Base-by-base conservation (phyloP, 1,140 invertebrate species). In the Aphaenogaster rudis region DNA sequence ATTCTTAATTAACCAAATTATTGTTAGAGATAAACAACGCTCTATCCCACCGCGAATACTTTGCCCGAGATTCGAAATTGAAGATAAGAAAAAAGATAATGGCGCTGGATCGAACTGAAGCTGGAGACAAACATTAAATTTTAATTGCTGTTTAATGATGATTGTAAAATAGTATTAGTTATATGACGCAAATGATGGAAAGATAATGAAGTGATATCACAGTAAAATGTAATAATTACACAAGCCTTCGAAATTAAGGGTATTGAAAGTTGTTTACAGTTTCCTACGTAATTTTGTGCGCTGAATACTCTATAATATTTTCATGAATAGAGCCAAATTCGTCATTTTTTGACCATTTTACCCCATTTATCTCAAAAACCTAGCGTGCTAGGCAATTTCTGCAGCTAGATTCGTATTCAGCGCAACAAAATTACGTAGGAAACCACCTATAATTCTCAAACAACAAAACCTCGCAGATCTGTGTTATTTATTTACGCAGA, bases 1-100 rank as follows among this genome's bases (percentile, higher is more conserved):
- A 57, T 69, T 69, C 21, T 9, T 71, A 15, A 57, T n/a, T 36
- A 21, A 64, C 21, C 42, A 36, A 50, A 21, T 77, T 57, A 67
- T 57, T 36, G 39, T 79, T 17, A 39, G n/a, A 39, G 7, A 67
- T 52, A 67, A 80, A 67, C 21, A 36, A 15, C 9, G 42, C 9
- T 4, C 8, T 79, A 9, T 50, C 11, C 6, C 5, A 0, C 17
- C n/a, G 45, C 11, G 13, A 50, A 39, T 39, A 50, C 11, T 67
- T 50, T 8, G 33, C 33, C 52, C 11, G 45, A 67, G 2, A 48
- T 67, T 33, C 7, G 9, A 78, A 48, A 21, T 15, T 21, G 13
- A 33, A 15, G 7, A 17, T n/a, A 1, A 50, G 7, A 64, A n/a
- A 67, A 52, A 39, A 11, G 5, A 57, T 9, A 50, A 21, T 66